Conservation (phyloP, 1,140 invertebrate species). For the Lasaia peninsularis region DNA sequence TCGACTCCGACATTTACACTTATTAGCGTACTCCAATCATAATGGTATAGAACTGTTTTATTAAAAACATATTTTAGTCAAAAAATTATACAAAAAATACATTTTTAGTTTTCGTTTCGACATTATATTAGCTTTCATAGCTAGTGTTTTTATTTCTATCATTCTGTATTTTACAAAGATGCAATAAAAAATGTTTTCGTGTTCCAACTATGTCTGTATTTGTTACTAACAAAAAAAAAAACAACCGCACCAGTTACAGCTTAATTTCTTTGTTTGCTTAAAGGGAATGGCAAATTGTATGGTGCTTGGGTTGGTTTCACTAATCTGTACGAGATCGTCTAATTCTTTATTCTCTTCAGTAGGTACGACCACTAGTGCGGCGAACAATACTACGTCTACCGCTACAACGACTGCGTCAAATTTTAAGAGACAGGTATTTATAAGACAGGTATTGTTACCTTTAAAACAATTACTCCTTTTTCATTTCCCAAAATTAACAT, state of each 20-base stretch:
- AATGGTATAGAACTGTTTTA: background rate
- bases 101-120: background rate
- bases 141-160: background rate
- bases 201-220: background rate
- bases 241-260: constrained; percentile 2
- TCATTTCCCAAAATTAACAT: no score
- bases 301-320: background rate
- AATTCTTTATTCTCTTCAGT: constrained; percentile 36
- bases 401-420: constrained; percentile 65
- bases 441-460: no score
- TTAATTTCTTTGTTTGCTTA: constrained; percentile 10
- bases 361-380: constrained; percentile 53
- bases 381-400: constrained; percentile 60
- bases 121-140: background rate
- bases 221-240: constrained; percentile 12
- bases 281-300: constrained; percentile 11
- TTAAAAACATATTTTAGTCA: no score
- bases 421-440: constrained; percentile 73
- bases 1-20: background rate
- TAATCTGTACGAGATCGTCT: background rate
- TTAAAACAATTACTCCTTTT: constrained; percentile 1
- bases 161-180: background rate
- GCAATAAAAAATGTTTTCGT: background rate
- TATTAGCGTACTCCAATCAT: background rate
- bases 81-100: no score